Percentiles rank a stretch among this genome's conserved stretches.
These are phyloP conservation scores for Elymnias hypermnestra DNA, from an alignment of 1,140 invertebrate species.

Conservation along the genomic window DNA sequence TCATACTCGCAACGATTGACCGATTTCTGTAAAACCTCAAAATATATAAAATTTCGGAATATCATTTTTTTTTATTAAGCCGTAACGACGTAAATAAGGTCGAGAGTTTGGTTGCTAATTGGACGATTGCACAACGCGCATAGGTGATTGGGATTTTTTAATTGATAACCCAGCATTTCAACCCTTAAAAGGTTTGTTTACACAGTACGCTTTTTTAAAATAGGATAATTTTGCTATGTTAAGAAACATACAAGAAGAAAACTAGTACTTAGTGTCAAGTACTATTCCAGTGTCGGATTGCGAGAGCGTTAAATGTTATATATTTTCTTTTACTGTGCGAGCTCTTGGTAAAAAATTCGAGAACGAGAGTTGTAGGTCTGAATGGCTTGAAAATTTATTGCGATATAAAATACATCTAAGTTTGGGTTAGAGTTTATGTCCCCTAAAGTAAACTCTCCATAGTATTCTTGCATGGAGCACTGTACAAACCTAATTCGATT, in stretches of 20 bases:
- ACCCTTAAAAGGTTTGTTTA: no score
- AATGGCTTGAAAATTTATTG: conserved; percentile 52
- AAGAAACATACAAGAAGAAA: no score
- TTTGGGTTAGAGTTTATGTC: no score
- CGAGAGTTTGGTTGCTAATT: not conserved
- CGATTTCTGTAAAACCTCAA: no score
- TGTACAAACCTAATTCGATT: no score
- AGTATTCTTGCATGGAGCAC: no score
- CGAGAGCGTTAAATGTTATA: conserved; percentile 16
- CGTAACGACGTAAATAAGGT: not conserved
- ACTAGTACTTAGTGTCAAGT: not conserved
- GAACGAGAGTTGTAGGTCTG: conserved; percentile 17
- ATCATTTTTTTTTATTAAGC: not conserved
- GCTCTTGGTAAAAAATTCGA: not conserved
- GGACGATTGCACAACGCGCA: not conserved
- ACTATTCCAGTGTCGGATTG: conserved; percentile 15
- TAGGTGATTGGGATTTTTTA: conserved; percentile 1
- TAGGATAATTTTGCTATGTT: no score
- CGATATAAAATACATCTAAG: no score
- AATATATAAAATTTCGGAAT: not conserved
- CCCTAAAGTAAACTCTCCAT: no score
- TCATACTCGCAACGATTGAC: no score
- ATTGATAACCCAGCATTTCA: not conserved
- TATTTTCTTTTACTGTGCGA: conserved; percentile 10
- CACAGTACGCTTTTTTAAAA: no score